A percentile compares a stretch with the other conserved stretches of the same genome.
Conservation (phyloP, 2,113 vertebrate species). For the Coptodon bakossiorum region DNA sequence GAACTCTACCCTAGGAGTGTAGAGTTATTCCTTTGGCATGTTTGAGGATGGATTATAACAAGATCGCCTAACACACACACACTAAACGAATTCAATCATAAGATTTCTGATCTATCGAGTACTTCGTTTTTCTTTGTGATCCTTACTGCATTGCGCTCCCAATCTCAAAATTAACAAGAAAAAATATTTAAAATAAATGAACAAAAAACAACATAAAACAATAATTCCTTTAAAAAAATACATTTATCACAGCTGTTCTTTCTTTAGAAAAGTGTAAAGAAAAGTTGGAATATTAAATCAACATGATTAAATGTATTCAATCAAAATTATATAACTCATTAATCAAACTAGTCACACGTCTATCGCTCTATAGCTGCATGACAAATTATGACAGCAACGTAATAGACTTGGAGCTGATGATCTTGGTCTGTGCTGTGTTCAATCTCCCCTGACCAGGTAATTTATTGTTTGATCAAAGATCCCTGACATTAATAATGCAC, state of each 20-base stretch:
- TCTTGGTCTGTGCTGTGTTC: conserved; percentile 16
- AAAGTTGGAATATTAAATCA: background rate
- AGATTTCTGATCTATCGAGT: background rate
- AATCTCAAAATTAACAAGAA: background rate
- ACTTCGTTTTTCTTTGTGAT: background rate
- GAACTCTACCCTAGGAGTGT: background rate
- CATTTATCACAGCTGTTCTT: background rate
- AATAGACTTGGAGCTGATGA: background rate
- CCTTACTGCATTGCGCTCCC: background rate
- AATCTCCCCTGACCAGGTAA: conserved; percentile 30
- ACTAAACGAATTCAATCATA: background rate
- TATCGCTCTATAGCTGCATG: background rate
- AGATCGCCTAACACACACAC: background rate
- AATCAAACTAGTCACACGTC: background rate
- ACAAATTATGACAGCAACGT: background rate
- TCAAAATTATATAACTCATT: background rate
- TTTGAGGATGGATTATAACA: background rate
- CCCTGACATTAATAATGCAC: conserved; percentile 64
- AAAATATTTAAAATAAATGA: background rate
- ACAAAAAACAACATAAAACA: background rate
- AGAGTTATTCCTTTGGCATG: background rate
- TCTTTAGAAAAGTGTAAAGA: background rate
- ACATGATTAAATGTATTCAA: background rate
- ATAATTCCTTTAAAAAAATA: background rate
- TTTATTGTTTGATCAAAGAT: conserved; percentile 70